These are phyloP conservation scores for rabbit (Oryctolagus cuniculus) DNA, from an alignment of 2,113 vertebrate genomes.

Conservation along the genomic window DNA sequence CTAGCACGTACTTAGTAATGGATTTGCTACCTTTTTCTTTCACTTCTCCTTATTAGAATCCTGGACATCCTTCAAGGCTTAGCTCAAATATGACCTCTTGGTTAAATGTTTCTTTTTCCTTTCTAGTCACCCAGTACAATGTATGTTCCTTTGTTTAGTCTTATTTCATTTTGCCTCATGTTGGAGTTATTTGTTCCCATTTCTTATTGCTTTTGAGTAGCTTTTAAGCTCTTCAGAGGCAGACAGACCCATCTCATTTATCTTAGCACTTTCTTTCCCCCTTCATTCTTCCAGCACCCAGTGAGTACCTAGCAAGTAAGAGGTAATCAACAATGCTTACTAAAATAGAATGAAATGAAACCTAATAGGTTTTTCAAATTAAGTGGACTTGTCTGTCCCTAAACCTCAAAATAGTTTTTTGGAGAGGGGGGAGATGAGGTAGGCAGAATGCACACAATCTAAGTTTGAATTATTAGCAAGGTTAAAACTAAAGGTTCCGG, in stretches of 20 bases:
- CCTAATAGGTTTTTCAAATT: conserved; percentile 11
- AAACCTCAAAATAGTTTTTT: conserved; percentile 34
- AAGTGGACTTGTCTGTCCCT: background rate
- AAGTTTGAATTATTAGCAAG: conserved; percentile 34
- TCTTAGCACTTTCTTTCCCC: conserved; percentile 24
- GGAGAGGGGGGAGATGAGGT: background rate
- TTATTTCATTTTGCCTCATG: conserved; percentile 42
- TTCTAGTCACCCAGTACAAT: background rate
- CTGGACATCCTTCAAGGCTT: conserved; percentile 51
- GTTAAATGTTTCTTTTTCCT: conserved; percentile 55
- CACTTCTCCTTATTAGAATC: conserved; percentile 53
- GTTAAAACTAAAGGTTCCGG: background rate
- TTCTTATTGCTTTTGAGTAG: conserved; percentile 51
- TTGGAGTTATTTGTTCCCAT: conserved; percentile 62
- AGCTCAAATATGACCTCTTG: conserved; percentile 37
- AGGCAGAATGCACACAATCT: background rate
- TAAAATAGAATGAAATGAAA: conserved; percentile 52
- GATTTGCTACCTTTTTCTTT: conserved; percentile 10
- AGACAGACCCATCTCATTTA: conserved; percentile 49
- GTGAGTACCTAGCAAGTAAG: background rate
- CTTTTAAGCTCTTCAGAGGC: conserved; percentile 56
- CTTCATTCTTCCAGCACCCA: background rate
- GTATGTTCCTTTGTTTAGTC: conserved; percentile 16
- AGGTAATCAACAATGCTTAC: conserved; percentile 1
- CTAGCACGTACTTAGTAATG: background rate